Base-by-base conservation (phyloP, 2,797 vertebrate species). In the Heterohyrax brucei region DNA sequence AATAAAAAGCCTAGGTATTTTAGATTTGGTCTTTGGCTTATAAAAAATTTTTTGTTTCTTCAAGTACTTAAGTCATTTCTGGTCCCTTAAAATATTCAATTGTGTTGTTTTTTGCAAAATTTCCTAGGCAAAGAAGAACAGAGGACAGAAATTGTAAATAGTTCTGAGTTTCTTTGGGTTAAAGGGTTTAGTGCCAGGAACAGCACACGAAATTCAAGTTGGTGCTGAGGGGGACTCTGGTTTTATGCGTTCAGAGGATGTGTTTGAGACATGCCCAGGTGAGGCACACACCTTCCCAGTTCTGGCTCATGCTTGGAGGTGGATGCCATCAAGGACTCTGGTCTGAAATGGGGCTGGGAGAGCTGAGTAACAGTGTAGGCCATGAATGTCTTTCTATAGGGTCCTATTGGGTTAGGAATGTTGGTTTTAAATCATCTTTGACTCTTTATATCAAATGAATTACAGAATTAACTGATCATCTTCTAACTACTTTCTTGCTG, bases 251-350 rank as follows among this genome's bases (percentile, higher is more conserved):
- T 99, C 99, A 98, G 98, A 99, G 97, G 99, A 99, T 99, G 97
- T 99, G 56, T 98, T 99, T 99, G 99, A 99, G 98, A 99, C 98
- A 97, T 99, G 99, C 98, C 99, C 99, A 99, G 99, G 99, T 99
- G 99, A 99, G 99, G 99, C 98, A 93, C 95, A 70, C 95, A 68
- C 80, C 8, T 14, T 76, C 61, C 92, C 95, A 48, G 13, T 95
- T 97, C 46, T 97, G 96, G 98, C 76, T 97, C 72, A 0, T 66
- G 70, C 97, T 91, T 96, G 95, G 95, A 96, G 75, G 87, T 21
- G 13, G 90, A 94, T 59, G 81, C 92, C 78, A 14, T 46, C 0
- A 0, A 61, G 53, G 14, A 5, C 59, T 82, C 80, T 44, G 39
- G 70, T 0, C 61, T 64, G 64, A 73, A 44, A 21, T 3, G 3